Evolutionary conservation across 2,888 invertebrate species (phyloP).

Genomic region (Dynastes maya): DNA sequence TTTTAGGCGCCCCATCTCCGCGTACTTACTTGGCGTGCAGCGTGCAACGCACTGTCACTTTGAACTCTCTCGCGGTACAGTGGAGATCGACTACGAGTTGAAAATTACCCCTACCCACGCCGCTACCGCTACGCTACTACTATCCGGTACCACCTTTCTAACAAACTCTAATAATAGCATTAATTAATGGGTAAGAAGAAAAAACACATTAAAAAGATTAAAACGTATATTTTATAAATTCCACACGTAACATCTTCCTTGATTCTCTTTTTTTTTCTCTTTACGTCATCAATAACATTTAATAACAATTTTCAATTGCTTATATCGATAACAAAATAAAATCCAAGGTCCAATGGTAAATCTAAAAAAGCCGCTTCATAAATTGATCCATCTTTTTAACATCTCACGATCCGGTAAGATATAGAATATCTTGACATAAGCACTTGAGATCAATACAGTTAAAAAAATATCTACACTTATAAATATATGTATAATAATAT

Average conservation of each 20-base stretch:
- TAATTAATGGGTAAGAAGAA: not conserved
- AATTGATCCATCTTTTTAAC: not conserved
- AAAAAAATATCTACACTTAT: constrained; percentile 49
- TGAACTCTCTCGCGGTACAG: no score
- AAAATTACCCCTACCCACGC: no score
- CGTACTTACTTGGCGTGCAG: no score
- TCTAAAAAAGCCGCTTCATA: not conserved
- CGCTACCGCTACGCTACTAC: no score
- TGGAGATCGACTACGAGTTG: no score
- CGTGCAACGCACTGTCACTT: no score
- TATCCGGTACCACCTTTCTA: no score
- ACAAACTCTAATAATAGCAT: no score
- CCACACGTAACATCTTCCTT: constrained; percentile 33
- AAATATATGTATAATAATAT: constrained; percentile 44
- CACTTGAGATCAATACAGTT: constrained; percentile 55
- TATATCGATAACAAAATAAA: constrained; percentile 51
- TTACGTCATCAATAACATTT: constrained; percentile 50
- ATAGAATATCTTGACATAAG: constrained; percentile 53
- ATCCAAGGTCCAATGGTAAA: constrained; percentile 21
- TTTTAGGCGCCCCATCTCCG: no score
- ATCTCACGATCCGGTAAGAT: constrained; percentile 16
- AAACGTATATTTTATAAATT: constrained; percentile 47
- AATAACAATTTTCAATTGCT: constrained; percentile 55
- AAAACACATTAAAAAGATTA: constrained; percentile 36
- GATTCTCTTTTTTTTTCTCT: constrained; percentile 17